Conservation (phyloP, 2,113 vertebrate species). For the Rhineura floridana region DNA sequence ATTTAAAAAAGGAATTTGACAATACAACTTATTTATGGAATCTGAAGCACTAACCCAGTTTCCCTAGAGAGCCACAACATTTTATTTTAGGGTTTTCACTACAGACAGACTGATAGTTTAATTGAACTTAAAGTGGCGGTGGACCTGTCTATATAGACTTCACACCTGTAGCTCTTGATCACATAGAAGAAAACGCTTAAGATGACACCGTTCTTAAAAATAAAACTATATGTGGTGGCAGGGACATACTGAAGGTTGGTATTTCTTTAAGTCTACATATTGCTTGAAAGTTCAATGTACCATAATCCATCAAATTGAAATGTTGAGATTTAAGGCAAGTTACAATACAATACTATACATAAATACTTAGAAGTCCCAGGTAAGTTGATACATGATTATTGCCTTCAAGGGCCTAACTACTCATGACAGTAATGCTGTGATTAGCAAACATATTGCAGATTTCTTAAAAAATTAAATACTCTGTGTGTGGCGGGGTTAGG, state of each 20-base stretch:
- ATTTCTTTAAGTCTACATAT: accelerated
- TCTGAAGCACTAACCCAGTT: constrained; percentile 38
- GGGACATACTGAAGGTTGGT: not conserved
- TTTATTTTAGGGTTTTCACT: constrained; percentile 37
- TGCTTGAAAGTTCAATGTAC: not conserved
- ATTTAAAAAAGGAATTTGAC: constrained; percentile 18
- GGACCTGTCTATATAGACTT: constrained; percentile 29
- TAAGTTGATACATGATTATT: no score
- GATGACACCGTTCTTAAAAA: constrained; percentile 1
- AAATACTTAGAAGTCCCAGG: not conserved
- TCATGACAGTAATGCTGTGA: no score
- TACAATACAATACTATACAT: not conserved
- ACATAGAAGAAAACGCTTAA: constrained; percentile 19
- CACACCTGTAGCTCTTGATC: constrained; percentile 24
- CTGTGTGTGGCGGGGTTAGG: no score
- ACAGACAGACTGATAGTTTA: constrained; percentile 39
- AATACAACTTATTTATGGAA: constrained; percentile 27
- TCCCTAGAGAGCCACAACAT: constrained; percentile 39
- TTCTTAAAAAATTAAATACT: no score
- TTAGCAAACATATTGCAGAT: no score
- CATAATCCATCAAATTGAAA: not conserved
- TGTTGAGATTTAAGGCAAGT: not conserved
- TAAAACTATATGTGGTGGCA: not conserved
- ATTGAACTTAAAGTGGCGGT: constrained; percentile 38
- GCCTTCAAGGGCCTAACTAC: no score